Percentiles rank a stretch among this genome's conserved stretches.
phyloP scores from a whole-genome alignment of 92 coral and sea anemone genomes.

The Palythoa caribaeorum region DNA sequence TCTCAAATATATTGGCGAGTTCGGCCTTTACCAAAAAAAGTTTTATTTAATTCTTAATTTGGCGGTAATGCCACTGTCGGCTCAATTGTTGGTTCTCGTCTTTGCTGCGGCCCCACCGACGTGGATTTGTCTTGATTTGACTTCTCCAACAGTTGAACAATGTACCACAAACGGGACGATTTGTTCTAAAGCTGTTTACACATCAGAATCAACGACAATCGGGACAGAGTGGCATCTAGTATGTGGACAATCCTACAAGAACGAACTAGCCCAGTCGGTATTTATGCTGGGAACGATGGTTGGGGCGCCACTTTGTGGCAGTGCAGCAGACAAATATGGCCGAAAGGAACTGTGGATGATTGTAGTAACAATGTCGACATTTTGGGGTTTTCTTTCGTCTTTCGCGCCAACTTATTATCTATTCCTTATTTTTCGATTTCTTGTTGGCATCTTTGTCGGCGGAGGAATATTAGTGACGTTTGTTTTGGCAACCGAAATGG shows the following conservation, averaged over 20 bases:
- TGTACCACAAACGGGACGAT: constrained; percentile 65
- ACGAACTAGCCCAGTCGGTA: constrained; percentile 83
- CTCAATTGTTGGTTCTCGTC: constrained; percentile 80
- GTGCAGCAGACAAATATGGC: constrained; percentile 82
- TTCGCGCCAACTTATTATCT: constrained; percentile 80
- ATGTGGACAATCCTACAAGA: constrained; percentile 86
- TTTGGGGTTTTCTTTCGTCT: constrained; percentile 74
- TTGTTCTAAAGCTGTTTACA: constrained; percentile 66
- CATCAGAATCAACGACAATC: constrained; percentile 83
- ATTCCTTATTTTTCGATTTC: constrained; percentile 74
- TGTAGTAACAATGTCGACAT: constrained; percentile 55
- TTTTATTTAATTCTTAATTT: constrained; percentile 66
- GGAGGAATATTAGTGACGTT: constrained; percentile 78
- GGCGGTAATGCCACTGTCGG: constrained; percentile 64
- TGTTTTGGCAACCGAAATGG: constrained; percentile 84
- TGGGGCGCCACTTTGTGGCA: constrained; percentile 82
- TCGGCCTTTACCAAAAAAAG: constrained; percentile 84
- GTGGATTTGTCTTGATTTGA: constrained; percentile 76
- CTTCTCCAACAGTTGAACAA: constrained; percentile 15
- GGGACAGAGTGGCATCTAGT: constrained; percentile 89
- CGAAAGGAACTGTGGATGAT: constrained; percentile 73
- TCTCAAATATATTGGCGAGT: constrained; percentile 77
- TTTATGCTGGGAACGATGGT: constrained; percentile 84
- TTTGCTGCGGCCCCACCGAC: constrained; percentile 88
- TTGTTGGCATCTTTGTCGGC: constrained; percentile 80